Evolutionary conservation across 1,140 invertebrate species (phyloP).

Genomic region (Theocolax elegans): DNA sequence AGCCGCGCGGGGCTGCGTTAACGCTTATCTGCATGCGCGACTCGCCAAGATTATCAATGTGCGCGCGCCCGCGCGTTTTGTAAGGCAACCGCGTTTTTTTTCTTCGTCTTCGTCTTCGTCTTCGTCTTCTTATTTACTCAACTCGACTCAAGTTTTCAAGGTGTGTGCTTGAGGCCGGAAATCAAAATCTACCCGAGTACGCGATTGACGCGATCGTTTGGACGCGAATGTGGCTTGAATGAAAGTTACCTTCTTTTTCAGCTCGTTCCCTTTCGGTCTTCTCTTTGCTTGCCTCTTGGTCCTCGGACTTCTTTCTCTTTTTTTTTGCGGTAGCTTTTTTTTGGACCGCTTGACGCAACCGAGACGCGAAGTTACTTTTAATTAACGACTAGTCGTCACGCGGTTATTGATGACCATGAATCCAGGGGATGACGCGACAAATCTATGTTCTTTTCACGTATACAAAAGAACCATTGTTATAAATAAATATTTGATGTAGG

Average conservation of each 20-base stretch:
- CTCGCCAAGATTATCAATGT: conserved; percentile 24
- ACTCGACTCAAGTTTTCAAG: conserved; percentile 22
- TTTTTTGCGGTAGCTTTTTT: background rate
- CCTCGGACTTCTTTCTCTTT: background rate
- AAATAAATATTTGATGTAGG: conserved; percentile 25
- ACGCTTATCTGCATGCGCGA: conserved; percentile 28
- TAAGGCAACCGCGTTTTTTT: conserved; percentile 5
- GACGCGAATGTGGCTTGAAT: conserved; percentile 7
- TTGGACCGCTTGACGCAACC: conserved; percentile 10
- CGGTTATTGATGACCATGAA: conserved; percentile 36
- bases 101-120: background rate
- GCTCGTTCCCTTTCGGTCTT: background rate
- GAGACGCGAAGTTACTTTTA: conserved; percentile 37
- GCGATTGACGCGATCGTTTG: conserved; percentile 1
- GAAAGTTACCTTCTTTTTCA: conserved; percentile 11
- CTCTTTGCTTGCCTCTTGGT: background rate
- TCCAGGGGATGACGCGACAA: conserved; percentile 21
- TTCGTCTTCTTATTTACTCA: background rate
- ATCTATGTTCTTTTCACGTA: conserved; percentile 4
- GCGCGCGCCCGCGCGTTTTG: conserved; percentile 4
- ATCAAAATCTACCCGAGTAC: conserved; percentile 6
- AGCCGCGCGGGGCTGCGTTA: conserved; percentile 1
- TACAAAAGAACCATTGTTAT: conserved; percentile 4
- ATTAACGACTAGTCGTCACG: conserved; percentile 39
- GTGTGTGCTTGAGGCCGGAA: conserved; percentile 22